These are phyloP conservation scores for Galeopsomyia nigrocyanea DNA, from an alignment of 2,888 invertebrate species.

Conservation along the genomic window DNA sequence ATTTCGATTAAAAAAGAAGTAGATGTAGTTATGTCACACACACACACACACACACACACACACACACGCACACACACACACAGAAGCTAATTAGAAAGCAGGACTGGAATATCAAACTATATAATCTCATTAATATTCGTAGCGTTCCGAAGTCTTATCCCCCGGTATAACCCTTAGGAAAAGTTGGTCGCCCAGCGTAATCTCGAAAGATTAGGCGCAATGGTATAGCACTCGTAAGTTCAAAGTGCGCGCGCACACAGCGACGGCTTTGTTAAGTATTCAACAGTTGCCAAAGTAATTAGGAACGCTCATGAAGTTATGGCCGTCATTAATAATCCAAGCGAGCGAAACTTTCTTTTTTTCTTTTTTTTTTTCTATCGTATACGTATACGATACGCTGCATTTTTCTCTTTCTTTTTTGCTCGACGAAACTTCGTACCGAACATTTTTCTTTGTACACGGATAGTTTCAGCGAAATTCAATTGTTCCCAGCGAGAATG, in stretches of 20 bases:
- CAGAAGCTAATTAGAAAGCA: too few species aligned
- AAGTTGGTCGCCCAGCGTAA: background rate
- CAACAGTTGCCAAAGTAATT: conserved; percentile 11
- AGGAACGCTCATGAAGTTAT: conserved; percentile 14
- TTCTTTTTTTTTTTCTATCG: background rate
- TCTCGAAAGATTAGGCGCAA: conserved; percentile 13
- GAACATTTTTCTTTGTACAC: too few species aligned
- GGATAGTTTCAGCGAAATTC: too few species aligned
- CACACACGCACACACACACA: too few species aligned
- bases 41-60: too few species aligned
- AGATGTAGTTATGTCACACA: too few species aligned
- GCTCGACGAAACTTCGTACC: background rate
- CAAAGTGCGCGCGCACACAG: too few species aligned
- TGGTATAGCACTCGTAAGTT: background rate
- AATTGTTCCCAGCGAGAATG: too few species aligned
- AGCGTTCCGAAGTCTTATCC: background rate
- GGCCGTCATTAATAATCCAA: conserved; percentile 15
- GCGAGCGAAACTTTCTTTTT: background rate
- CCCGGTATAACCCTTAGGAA: background rate
- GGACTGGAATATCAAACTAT: background rate
- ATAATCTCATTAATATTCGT: conserved; percentile 11
- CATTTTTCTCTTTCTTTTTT: background rate
- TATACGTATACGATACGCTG: too few species aligned
- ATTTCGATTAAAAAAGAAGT: too few species aligned
- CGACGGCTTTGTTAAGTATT: conserved; percentile 5